phyloP scores from a whole-genome alignment of 2,797 vertebrate genomes.

The Cynodonichthys magdalenae region DNA sequence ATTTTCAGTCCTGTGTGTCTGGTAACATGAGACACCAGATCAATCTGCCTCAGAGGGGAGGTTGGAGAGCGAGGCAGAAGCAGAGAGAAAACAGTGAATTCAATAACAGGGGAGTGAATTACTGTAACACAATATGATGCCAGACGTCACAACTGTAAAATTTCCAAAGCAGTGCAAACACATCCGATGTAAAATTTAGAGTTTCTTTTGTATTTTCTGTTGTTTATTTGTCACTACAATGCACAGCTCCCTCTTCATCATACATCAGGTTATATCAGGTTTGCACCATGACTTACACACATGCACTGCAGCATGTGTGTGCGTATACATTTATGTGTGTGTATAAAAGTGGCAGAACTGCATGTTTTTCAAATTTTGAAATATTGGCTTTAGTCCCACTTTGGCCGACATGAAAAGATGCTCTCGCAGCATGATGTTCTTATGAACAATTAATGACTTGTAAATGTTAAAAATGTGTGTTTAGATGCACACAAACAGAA shows the following conservation, averaged over 20 bases:
- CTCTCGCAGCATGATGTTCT: slow-evolving; percentile 1
- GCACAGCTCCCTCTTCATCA: slow-evolving; percentile 57
- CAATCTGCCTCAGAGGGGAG: slow-evolving; percentile 38
- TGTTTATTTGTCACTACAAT: slow-evolving; percentile 11
- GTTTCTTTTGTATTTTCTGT: slow-evolving; percentile 24
- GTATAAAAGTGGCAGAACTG: slow-evolving; percentile 21
- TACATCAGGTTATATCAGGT: slow-evolving; percentile 20
- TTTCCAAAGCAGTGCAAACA: slow-evolving; percentile 1
- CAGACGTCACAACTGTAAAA: background rate
- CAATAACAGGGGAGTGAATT: slow-evolving; percentile 50
- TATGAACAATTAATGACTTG: background rate
- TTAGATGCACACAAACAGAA: background rate
- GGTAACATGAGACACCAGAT: slow-evolving; percentile 59
- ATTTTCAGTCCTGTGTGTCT: slow-evolving; percentile 41
- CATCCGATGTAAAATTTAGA: background rate
- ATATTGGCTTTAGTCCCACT: slow-evolving; percentile 53
- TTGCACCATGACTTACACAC: slow-evolving; percentile 48
- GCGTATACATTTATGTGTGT: slow-evolving; percentile 52
- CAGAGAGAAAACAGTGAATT: slow-evolving; percentile 36
- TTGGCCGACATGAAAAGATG: slow-evolving; percentile 43
- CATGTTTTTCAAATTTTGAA: slow-evolving; percentile 5
- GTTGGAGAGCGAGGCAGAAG: slow-evolving; percentile 7
- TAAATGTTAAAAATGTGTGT: background rate
- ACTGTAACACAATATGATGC: slow-evolving; percentile 35
- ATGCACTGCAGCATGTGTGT: slow-evolving; percentile 50